Percentiles rank a stretch among this genome's conserved stretches.
These are phyloP conservation scores for Torymus auratus DNA, from an alignment of 2,888 invertebrate genomes.

Conservation along the genomic window DNA sequence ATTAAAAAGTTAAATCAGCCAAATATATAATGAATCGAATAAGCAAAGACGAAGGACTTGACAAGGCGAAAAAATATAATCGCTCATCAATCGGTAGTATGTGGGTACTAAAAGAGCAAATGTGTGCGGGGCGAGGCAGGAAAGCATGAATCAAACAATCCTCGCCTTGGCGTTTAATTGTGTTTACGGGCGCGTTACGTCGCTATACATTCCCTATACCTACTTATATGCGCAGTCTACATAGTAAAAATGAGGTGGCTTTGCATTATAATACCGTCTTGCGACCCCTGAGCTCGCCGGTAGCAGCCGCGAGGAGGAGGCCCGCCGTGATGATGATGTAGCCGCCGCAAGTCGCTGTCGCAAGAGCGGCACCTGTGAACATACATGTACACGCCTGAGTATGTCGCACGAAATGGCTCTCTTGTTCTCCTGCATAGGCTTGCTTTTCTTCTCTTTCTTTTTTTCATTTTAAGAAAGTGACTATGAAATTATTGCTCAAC, in stretches of 20 bases:
- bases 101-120: background rate
- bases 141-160: conserved; percentile 49
- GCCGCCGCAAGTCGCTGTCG: conserved; percentile 77
- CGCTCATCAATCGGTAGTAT: no score
- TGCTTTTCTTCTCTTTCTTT: background rate
- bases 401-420: conserved; percentile 24
- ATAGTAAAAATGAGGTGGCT: background rate
- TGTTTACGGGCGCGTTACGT: background rate
- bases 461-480: no score
- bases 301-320: conserved; percentile 81
- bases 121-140: conserved; percentile 47
- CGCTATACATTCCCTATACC: background rate
- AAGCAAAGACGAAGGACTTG: no score
- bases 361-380: conserved; percentile 73
- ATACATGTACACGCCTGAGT: conserved; percentile 22
- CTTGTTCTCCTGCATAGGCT: background rate
- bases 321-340: conserved; percentile 85
- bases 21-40: no score
- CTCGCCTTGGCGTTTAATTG: conserved; percentile 5
- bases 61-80: no score
- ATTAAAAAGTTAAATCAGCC: no score
- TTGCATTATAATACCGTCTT: conserved; percentile 76
- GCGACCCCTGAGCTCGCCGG: conserved; percentile 82
- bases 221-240: background rate
- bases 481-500: no score